These are phyloP conservation scores for Chymomyza caudatula DNA, from an alignment of 2,888 invertebrate species.

Conservation along the genomic window DNA sequence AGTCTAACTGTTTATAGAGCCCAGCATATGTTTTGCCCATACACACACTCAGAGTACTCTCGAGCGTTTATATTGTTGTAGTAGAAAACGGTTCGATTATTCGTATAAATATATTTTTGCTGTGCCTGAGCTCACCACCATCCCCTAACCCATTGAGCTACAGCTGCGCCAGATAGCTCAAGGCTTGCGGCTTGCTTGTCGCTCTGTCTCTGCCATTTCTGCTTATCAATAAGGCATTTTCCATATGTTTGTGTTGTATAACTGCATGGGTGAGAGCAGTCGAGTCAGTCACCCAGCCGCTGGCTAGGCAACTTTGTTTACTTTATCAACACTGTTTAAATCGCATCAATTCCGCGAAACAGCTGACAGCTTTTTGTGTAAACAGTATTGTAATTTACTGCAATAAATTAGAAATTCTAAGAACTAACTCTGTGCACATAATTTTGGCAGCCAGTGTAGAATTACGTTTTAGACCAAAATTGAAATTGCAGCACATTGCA, in stretches of 20 bases:
- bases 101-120: neutral
- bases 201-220: too few species aligned
- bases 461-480: neutral
- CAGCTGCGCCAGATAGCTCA: constrained; percentile 22
- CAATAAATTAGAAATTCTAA: constrained; percentile 32
- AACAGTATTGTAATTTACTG: constrained; percentile 18
- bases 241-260: constrained; percentile 52
- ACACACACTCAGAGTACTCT: neutral
- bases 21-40: neutral
- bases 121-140: neutral
- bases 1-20: neutral
- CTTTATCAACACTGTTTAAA: neutral
- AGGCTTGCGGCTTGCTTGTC: constrained; percentile 34
- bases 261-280: constrained; percentile 18
- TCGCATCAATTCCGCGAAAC: constrained; percentile 28
- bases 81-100: neutral
- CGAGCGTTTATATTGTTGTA: neutral
- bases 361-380: constrained; percentile 45
- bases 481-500: constrained; percentile 22
- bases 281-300: neutral
- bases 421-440: neutral
- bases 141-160: neutral
- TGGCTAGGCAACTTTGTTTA: constrained; percentile 18
- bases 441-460: constrained; percentile 21
- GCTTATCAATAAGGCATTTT: constrained; percentile 42